Evolutionary conservation across 2,113 vertebrate genomes (phyloP).

Genomic region (Vulpes ferrilata): DNA sequence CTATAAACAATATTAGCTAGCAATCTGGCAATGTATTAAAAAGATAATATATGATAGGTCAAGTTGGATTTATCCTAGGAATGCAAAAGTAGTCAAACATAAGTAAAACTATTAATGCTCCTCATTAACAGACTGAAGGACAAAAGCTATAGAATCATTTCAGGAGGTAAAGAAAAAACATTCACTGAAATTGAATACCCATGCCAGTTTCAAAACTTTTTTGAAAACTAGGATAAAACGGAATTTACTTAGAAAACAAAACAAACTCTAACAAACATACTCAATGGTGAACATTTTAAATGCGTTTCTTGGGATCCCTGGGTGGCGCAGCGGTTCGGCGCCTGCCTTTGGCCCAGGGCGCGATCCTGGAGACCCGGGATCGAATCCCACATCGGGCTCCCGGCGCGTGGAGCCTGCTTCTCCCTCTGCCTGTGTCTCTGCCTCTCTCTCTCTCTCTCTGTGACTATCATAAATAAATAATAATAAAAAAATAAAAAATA

Average conservation of each 20-base stretch:
- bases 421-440: too few species aligned
- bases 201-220: constrained; percentile 21
- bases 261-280: constrained; percentile 19
- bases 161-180: constrained; percentile 52
- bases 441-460: too few species aligned
- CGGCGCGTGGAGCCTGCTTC: too few species aligned
- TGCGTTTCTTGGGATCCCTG: not conserved
- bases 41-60: not conserved
- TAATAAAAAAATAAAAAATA: too few species aligned
- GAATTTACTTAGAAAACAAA: constrained; percentile 35
- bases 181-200: constrained; percentile 41
- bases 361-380: too few species aligned
- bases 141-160: constrained; percentile 14
- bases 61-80: constrained; percentile 10
- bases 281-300: not conserved
- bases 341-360: too few species aligned
- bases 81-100: constrained; percentile 18
- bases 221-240: constrained; percentile 45
- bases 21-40: constrained; percentile 46
- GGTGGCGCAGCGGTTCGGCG: too few species aligned
- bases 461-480: too few species aligned
- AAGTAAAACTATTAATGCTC: constrained; percentile 1
- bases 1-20: constrained; percentile 27
- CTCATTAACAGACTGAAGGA: constrained; percentile 13
- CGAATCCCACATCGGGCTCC: too few species aligned